Conservation (phyloP, 2,888 invertebrate genomes). For the Tribolium freemani region DNA sequence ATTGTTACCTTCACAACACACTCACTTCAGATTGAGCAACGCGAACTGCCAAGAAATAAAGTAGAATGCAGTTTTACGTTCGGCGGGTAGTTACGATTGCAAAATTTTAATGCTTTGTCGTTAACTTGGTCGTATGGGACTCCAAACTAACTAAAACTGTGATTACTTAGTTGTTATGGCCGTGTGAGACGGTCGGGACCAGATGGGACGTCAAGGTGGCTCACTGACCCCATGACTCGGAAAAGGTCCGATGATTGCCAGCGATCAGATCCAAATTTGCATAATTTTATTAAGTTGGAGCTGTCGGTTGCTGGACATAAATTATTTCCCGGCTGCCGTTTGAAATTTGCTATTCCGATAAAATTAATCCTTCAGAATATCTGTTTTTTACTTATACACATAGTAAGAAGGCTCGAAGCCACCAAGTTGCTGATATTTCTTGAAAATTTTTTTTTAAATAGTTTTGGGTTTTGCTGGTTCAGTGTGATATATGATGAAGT, state of each 20-base stretch:
- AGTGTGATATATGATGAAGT: not conserved
- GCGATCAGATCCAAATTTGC: slow-evolving; percentile 15
- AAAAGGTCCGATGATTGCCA: not conserved
- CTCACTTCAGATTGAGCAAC: slow-evolving; percentile 46
- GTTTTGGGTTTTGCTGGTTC: not conserved
- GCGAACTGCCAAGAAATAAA: slow-evolving; percentile 53
- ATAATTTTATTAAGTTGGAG: slow-evolving; percentile 10
- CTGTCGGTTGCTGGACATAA: not conserved
- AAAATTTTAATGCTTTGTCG: slow-evolving; percentile 63
- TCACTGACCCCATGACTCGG: slow-evolving; percentile 27
- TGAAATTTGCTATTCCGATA: not conserved
- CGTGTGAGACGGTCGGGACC: slow-evolving; percentile 19
- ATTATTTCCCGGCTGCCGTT: not conserved
- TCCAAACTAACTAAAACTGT: slow-evolving; percentile 59
- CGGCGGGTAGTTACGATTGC: slow-evolving; percentile 60
- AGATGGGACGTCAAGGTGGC: slow-evolving; percentile 26
- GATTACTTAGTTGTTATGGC: slow-evolving; percentile 62
- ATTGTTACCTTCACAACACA: slow-evolving; percentile 23
- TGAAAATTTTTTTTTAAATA: too few relatives aligned
- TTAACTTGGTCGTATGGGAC: slow-evolving; percentile 57
- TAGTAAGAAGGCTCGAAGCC: too few relatives aligned
- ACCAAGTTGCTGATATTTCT: too few relatives aligned
- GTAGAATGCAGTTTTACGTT: slow-evolving; percentile 59
- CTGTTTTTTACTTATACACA: too few relatives aligned
- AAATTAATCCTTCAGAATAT: too few relatives aligned